Percentiles rank a stretch among this genome's conserved stretches.
These are phyloP conservation scores for Callosobruchus maculatus DNA, from an alignment of 2,888 invertebrate genomes.

Conservation along the genomic window DNA sequence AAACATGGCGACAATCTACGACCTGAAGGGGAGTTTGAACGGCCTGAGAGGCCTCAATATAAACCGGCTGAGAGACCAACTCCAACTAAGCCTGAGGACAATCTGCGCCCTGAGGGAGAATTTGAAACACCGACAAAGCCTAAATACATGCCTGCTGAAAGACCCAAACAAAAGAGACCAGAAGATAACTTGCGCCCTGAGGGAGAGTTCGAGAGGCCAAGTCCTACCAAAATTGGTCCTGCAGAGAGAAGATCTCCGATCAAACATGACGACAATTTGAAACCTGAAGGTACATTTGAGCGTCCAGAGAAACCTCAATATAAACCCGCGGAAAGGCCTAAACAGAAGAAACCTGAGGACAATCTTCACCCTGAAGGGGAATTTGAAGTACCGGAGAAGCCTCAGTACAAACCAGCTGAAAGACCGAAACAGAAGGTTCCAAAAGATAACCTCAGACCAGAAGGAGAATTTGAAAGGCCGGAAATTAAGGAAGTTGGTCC, in stretches of 20 bases:
- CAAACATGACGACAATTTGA: slow-evolving; percentile 54
- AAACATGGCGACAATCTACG: slow-evolving; percentile 52
- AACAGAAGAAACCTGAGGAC: slow-evolving; percentile 50
- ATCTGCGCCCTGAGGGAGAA: slow-evolving; percentile 55
- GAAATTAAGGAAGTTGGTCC: slow-evolving; percentile 45
- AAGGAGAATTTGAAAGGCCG: slow-evolving; percentile 54
- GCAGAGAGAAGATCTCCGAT: slow-evolving; percentile 54
- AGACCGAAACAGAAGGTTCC: slow-evolving; percentile 52
- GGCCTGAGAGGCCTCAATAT: slow-evolving; percentile 47
- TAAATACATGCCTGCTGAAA: slow-evolving; percentile 47
- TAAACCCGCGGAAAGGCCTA: slow-evolving; percentile 59
- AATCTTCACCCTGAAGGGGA: slow-evolving; percentile 59
- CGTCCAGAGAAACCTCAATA: slow-evolving; percentile 40
- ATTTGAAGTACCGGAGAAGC: slow-evolving; percentile 49
- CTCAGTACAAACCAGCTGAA: slow-evolving; percentile 50
- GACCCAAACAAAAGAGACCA: slow-evolving; percentile 54
- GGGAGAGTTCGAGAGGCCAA: slow-evolving; percentile 55
- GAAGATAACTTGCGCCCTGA: slow-evolving; percentile 61
- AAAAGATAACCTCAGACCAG: slow-evolving; percentile 54
- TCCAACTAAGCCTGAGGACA: slow-evolving; percentile 56
- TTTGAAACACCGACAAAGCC: slow-evolving; percentile 51
- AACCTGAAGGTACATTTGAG: slow-evolving; percentile 55
- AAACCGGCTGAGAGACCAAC: slow-evolving; percentile 52
- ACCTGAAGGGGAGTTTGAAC: slow-evolving; percentile 52
- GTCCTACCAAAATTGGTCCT: slow-evolving; percentile 43